A percentile compares a stretch with the other conserved stretches of the same genome.
Conservation (phyloP, 2,113 vertebrate genomes). For the Chaetops frenatus region DNA sequence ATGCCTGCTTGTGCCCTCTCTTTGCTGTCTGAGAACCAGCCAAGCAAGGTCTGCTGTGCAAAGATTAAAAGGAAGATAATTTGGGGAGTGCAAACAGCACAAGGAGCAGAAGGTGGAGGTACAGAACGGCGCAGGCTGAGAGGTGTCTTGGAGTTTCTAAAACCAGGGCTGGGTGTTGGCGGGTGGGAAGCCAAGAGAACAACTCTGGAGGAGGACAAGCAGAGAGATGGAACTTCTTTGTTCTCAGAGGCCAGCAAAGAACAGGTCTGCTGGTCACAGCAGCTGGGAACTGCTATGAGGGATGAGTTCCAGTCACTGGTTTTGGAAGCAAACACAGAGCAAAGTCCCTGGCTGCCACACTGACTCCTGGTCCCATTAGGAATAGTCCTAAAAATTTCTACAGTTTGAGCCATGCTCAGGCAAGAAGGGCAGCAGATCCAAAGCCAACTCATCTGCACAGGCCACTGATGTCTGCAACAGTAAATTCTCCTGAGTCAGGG, state of each 20-base stretch:
- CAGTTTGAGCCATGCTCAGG: neutral
- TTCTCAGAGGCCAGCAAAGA: neutral
- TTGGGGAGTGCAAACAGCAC: neutral
- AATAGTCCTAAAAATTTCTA: neutral
- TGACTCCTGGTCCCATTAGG: neutral
- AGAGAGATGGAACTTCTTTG: neutral
- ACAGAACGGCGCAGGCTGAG: fast-evolving
- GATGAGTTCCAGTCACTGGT: neutral
- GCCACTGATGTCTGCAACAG: neutral
- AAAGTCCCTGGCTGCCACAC: neutral
- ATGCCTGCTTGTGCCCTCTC: neutral
- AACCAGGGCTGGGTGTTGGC: neutral
- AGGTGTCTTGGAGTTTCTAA: neutral
- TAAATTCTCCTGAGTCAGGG: neutral
- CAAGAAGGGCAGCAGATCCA: neutral
- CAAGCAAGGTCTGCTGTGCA: neutral
- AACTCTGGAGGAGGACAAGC: neutral
- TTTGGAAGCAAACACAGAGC: neutral
- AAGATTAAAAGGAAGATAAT: neutral
- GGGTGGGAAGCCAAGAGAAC: neutral
- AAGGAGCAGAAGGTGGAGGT: neutral
- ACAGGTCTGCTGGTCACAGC: neutral
- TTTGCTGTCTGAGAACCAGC: neutral
- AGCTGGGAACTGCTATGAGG: neutral
- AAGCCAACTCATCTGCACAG: neutral